Evolutionary conservation across 2,113 vertebrate species (phyloP).

Genomic region (Struthio camelus): DNA sequence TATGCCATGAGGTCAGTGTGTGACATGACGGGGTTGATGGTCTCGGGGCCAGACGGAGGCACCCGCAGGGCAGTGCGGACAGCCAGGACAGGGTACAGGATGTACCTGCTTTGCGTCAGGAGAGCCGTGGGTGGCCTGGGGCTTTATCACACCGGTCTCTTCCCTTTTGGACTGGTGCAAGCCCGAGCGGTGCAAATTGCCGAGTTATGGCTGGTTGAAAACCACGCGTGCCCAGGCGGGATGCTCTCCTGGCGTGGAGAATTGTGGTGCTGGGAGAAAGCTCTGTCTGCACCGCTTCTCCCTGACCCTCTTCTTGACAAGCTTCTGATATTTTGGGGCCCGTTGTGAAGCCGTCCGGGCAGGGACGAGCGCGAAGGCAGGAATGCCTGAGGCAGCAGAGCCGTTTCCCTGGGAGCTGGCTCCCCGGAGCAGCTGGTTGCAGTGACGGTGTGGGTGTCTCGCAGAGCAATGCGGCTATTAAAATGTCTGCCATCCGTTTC

Average conservation of each 20-base stretch:
- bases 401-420: not conserved
- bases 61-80: not conserved
- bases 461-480: not conserved
- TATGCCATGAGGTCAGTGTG: not conserved
- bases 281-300: not conserved
- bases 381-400: slow-evolving; percentile 44
- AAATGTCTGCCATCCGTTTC: not conserved
- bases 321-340: not conserved
- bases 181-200: not conserved
- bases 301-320: not conserved
- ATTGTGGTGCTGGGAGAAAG: not conserved
- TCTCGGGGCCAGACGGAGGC: not conserved
- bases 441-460: not conserved
- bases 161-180: not conserved
- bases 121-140: not conserved
- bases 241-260: not conserved
- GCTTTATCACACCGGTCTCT: not conserved
- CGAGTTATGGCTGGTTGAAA: not conserved
- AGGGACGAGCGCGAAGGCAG: not conserved
- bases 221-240: not conserved
- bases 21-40: rapidly evolving
- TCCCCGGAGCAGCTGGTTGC: slow-evolving; percentile 7
- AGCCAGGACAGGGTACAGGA: not conserved
- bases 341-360: not conserved
- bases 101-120: not conserved